phyloP scores from a whole-genome alignment of 2,797 vertebrate species.

The Paguma larvata region DNA sequence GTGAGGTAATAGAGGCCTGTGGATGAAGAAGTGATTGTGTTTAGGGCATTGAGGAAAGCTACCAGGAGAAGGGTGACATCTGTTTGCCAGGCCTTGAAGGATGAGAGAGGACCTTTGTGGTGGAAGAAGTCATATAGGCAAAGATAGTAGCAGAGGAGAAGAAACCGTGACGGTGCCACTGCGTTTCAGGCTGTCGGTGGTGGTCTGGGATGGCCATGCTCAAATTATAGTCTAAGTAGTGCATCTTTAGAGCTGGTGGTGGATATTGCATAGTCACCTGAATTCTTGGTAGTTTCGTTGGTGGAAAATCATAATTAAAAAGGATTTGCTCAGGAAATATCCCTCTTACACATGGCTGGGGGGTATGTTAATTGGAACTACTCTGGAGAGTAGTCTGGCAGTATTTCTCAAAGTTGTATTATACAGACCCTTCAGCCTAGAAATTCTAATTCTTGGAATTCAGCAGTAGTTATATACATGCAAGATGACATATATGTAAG shows the following conservation, averaged over 20 bases:
- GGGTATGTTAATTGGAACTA: background rate
- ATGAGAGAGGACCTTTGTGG: background rate
- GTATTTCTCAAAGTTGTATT: slow-evolving; percentile 5
- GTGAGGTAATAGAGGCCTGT: background rate
- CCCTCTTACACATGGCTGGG: background rate
- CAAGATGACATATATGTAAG: background rate
- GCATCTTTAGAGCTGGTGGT: background rate
- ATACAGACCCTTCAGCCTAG: background rate
- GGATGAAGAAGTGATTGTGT: background rate
- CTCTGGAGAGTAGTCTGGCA: background rate
- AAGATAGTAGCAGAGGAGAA: background rate
- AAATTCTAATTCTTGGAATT: background rate
- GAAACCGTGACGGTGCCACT: background rate
- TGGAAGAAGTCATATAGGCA: background rate
- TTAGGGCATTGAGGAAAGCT: background rate
- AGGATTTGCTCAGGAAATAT: background rate
- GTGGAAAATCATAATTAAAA: background rate
- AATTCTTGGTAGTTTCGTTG: background rate
- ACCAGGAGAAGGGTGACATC: background rate
- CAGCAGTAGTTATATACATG: background rate
- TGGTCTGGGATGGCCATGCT: background rate
- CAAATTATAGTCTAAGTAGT: background rate
- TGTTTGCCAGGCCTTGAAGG: background rate
- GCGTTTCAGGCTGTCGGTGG: background rate
- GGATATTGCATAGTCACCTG: background rate